phyloP scores from a whole-genome alignment of 2,888 invertebrate species.

The Rhaphigaster nebulosa region DNA sequence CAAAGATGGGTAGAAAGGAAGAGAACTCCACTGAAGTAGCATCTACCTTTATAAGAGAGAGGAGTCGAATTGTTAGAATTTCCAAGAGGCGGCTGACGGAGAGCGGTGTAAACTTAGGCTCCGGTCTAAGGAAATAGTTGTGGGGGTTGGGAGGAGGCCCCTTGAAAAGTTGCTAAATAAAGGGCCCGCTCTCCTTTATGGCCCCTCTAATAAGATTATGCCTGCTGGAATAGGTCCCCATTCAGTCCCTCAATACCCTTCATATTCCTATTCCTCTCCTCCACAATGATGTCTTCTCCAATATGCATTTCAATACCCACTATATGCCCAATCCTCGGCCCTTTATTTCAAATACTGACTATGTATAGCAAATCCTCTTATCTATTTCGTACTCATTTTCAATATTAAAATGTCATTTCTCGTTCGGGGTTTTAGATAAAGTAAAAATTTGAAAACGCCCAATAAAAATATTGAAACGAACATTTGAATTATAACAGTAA shows the following conservation, averaged over 20 bases:
- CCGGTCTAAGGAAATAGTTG: constrained; percentile 13
- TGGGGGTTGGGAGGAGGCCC: not conserved
- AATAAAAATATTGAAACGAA: too few species aligned
- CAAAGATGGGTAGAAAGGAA: not conserved
- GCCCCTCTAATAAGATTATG: constrained; percentile 30
- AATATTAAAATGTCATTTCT: not conserved
- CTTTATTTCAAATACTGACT: constrained; percentile 28
- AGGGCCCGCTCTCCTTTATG: constrained; percentile 10
- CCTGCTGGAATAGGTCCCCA: not conserved
- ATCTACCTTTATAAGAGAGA: constrained; percentile 25
- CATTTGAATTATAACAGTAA: too few species aligned
- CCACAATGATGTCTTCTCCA: constrained; percentile 18
- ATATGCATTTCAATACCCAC: constrained; percentile 5
- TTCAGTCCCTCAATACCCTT: not conserved
- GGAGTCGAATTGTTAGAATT: constrained; percentile 22
- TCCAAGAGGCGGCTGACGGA: constrained; percentile 18
- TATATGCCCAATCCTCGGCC: not conserved
- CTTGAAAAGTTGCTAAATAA: constrained; percentile 38
- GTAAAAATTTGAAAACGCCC: too few species aligned
- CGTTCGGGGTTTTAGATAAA: too few species aligned
- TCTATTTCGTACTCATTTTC: not conserved
- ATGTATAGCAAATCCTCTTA: not conserved
- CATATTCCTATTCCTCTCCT: constrained; percentile 2
- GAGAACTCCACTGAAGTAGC: not conserved
- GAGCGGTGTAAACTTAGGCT: constrained; percentile 14